Percentiles rank a stretch among this genome's conserved stretches.
phyloP scores from a whole-genome alignment of 2,888 invertebrate genomes.

The Geotrupes spiniger region DNA sequence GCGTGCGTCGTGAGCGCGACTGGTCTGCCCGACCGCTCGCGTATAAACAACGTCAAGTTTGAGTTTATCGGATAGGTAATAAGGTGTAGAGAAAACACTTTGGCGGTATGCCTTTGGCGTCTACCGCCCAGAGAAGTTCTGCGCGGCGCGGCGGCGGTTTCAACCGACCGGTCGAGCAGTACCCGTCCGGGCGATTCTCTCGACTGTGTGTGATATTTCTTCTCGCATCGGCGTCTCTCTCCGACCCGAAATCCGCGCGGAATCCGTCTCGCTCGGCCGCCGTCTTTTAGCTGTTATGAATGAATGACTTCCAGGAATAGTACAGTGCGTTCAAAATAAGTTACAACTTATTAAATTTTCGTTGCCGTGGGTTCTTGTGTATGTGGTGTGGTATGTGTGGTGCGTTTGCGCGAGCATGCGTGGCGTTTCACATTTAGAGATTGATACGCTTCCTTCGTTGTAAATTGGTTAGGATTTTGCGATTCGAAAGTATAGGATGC shows the following conservation, averaged over 20 bases:
- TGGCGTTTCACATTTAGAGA: no score
- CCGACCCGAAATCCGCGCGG: slow-evolving; percentile 2
- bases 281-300: slow-evolving; percentile 34
- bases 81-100: slow-evolving; percentile 37
- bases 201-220: slow-evolving; percentile 29
- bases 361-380: background rate
- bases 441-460: no score
- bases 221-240: slow-evolving; percentile 22
- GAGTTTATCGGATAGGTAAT: slow-evolving; percentile 27
- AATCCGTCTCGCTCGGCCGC: slow-evolving; percentile 22
- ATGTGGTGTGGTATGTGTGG: no score
- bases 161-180: background rate
- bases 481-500: no score
- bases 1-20: no score
- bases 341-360: slow-evolving; percentile 18
- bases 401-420: no score
- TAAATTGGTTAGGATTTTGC: no score
- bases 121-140: slow-evolving; percentile 24
- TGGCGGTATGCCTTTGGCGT: slow-evolving; percentile 34
- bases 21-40: slow-evolving; percentile 1
- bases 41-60: slow-evolving; percentile 25
- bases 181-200: background rate
- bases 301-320: slow-evolving; percentile 38
- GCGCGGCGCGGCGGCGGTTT: background rate
- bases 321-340: slow-evolving; percentile 31